Evolutionary conservation across 2,113 vertebrate genomes (phyloP), one percentile per base, ranked within the genome.

Genomic region (Pteruthius melanotis): DNA sequence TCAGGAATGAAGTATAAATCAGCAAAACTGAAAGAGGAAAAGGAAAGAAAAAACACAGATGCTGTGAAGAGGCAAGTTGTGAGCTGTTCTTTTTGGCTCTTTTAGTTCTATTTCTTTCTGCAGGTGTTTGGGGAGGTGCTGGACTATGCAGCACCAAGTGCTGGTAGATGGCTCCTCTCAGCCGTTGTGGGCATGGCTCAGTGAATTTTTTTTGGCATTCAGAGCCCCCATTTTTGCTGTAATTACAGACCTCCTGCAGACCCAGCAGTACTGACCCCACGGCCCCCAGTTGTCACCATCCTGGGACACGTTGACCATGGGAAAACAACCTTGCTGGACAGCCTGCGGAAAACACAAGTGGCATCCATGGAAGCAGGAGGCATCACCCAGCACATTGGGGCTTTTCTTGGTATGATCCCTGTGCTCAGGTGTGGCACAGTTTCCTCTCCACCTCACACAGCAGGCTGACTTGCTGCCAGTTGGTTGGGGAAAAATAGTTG

Each of bases 251-350:
- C 98, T 10, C 98, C 97, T 8, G 97, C 98, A 42, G 99, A 99
- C 87, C 98, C 98, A 20, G 77, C 98, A 59, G 50, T 86, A 4
- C 97, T 99, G 95, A 97, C 93, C 50, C 79, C 97, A 1, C 98
- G 99, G 21, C 98, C 98, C 56, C 99, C 99, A 0, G 98, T 99
- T 80, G 99, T 99, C 74, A 99, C 99, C 44, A 99, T 99, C 93
- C 98, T 99, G 99, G 99, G 99, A 49, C 99, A 99, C 7, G 99
- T 99, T 69, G 99, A 99, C 89, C 99, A 99, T 35, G 99, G 99
- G 21, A 99, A 99, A 93, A 99, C 99, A 6, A 99, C 99, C 0
- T 97, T 99, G 54, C 98, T 99, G 83, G 99, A 99, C 98, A 98
- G 98, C 47, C 97, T 99, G 37, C 96, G 99, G 87, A 99, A 98